Evolutionary conservation across 2,888 invertebrate genomes (phyloP).

Genomic region (Cyrtodaria siliqua): DNA sequence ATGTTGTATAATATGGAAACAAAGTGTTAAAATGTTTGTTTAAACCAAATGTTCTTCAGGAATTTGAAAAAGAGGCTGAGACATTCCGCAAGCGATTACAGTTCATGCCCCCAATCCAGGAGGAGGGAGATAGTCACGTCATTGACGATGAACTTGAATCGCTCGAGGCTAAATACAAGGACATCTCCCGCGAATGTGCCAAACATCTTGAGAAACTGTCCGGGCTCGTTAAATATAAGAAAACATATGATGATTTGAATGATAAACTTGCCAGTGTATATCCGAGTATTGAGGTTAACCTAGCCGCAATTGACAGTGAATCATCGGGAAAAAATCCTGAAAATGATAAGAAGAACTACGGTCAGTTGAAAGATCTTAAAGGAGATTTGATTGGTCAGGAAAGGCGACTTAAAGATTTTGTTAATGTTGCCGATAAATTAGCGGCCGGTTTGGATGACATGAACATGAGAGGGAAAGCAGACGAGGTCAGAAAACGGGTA

Average conservation of each 20-base stretch:
- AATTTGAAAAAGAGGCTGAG: slow-evolving; percentile 80
- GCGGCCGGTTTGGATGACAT: slow-evolving; percentile 93
- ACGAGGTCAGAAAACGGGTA: slow-evolving; percentile 68
- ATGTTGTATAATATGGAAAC: no score
- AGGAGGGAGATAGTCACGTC: slow-evolving; percentile 75
- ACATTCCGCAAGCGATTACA: slow-evolving; percentile 78
- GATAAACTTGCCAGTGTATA: slow-evolving; percentile 75
- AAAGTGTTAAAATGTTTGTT: no score
- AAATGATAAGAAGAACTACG: slow-evolving; percentile 69
- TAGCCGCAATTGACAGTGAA: slow-evolving; percentile 71
- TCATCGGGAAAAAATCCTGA: slow-evolving; percentile 73
- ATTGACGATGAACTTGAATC: slow-evolving; percentile 81
- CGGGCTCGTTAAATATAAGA: slow-evolving; percentile 76
- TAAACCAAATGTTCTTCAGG: no score
- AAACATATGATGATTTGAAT: slow-evolving; percentile 76
- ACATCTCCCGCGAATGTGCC: slow-evolving; percentile 77
- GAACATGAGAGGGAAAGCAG: slow-evolving; percentile 73
- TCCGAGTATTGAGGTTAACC: slow-evolving; percentile 75
- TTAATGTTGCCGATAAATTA: slow-evolving; percentile 91
- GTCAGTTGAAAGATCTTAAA: slow-evolving; percentile 78
- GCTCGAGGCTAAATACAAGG: slow-evolving; percentile 79
- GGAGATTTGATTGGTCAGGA: slow-evolving; percentile 82
- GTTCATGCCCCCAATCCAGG: slow-evolving; percentile 78
- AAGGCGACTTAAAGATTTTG: slow-evolving; percentile 78
- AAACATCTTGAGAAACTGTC: slow-evolving; percentile 78